Evolutionary conservation across 1,140 invertebrate species (phyloP).

Genomic region (Rhyzopertha dominica): DNA sequence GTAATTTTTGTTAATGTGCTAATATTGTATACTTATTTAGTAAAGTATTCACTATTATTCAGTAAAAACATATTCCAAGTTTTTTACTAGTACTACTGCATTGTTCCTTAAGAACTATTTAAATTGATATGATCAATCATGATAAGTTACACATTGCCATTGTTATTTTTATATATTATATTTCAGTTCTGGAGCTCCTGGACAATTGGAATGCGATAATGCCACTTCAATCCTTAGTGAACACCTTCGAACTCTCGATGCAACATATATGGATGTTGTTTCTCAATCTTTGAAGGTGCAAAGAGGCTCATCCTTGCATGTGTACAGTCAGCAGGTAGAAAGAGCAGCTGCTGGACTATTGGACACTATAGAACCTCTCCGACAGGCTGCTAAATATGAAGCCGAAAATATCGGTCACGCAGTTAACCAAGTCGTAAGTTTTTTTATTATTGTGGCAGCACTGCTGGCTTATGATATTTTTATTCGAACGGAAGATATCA

Average conservation of each 20-base stretch:
- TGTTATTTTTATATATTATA: slow-evolving; percentile 2
- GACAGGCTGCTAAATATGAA: slow-evolving; percentile 79
- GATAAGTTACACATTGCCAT: too few species aligned
- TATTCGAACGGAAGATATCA: too few species aligned
- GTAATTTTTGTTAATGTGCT: slow-evolving; percentile 1
- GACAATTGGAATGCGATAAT: slow-evolving; percentile 87
- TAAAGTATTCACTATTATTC: neutral
- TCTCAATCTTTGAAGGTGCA: slow-evolving; percentile 71
- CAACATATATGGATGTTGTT: slow-evolving; percentile 79
- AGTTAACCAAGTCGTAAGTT: slow-evolving; percentile 66
- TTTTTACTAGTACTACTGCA: slow-evolving; percentile 2
- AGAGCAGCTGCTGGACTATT: slow-evolving; percentile 66
- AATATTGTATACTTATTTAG: slow-evolving; percentile 1
- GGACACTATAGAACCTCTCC: slow-evolving; percentile 76
- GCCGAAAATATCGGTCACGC: slow-evolving; percentile 90
- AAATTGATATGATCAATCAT: too few species aligned
- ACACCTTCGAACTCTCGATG: slow-evolving; percentile 78
- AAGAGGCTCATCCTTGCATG: slow-evolving; percentile 73
- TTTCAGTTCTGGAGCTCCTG: slow-evolving; percentile 85
- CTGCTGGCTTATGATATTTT: too few species aligned
- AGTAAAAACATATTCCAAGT: too few species aligned
- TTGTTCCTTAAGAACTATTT: too few species aligned
- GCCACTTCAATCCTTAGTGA: slow-evolving; percentile 74
- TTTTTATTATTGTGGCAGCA: too few species aligned
- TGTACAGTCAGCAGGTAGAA: slow-evolving; percentile 44